Percentiles rank a stretch among this genome's conserved stretches.
Evolutionary conservation across 2,888 invertebrate genomes (phyloP).

Genomic region (Parochlus steinenii): DNA sequence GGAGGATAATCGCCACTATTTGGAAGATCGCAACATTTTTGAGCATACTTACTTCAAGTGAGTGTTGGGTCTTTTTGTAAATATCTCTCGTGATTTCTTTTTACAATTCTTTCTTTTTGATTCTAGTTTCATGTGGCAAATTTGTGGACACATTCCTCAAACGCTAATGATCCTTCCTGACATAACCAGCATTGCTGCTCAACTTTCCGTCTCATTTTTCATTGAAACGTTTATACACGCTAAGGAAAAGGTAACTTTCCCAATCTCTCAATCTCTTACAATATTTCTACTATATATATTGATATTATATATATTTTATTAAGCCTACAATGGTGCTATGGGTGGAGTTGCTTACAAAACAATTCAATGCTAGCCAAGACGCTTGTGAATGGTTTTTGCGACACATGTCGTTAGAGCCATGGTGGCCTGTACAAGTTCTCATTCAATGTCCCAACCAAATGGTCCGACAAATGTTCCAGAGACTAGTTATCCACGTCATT

Average conservation of each 20-base stretch:
- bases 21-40: constrained; percentile 89
- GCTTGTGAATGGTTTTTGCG: constrained; percentile 86
- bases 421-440: constrained; percentile 91
- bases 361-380: constrained; percentile 79
- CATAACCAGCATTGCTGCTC: constrained; percentile 69
- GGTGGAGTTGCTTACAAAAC: constrained; percentile 89
- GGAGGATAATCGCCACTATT: constrained; percentile 91
- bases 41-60: constrained; percentile 90
- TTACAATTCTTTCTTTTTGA: constrained; percentile 12
- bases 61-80: constrained; percentile 26
- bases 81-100: constrained; percentile 9
- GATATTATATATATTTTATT: constrained; percentile 11
- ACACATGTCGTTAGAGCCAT: constrained; percentile 83
- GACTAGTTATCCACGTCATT: constrained; percentile 87
- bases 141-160: constrained; percentile 85
- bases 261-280: no score
- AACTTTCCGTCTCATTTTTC: constrained; percentile 84
- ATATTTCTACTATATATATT: constrained; percentile 1
- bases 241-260: constrained; percentile 66
- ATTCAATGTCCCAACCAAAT: constrained; percentile 94
- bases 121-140: constrained; percentile 87
- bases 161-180: constrained; percentile 66
- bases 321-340: constrained; percentile 92
- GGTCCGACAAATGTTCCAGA: constrained; percentile 92
- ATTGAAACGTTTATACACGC: constrained; percentile 94